Percentiles rank a stretch among this genome's conserved stretches.
Conservation (phyloP, 1,140 invertebrate species). For the Drosophila watanabei region DNA sequence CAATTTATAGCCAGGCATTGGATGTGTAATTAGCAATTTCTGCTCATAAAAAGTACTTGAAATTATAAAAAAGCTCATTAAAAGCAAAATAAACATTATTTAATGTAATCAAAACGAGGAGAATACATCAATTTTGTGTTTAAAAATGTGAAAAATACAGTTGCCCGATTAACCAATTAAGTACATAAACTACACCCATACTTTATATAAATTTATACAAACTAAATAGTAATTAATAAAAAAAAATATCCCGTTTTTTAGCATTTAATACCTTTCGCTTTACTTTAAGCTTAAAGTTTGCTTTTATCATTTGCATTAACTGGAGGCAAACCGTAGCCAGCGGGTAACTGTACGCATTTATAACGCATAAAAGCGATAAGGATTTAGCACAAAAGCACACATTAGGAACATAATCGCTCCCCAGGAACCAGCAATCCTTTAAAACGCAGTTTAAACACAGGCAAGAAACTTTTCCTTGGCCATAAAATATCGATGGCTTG, state of each 20-base stretch:
- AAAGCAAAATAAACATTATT: background rate
- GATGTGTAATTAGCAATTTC: background rate
- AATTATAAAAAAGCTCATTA: background rate
- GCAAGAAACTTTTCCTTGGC: background rate
- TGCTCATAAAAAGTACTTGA: background rate
- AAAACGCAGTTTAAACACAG: background rate
- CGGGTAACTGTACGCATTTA: background rate
- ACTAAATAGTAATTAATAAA: background rate
- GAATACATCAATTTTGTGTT: background rate
- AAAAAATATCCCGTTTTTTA: background rate
- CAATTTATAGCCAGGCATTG: background rate
- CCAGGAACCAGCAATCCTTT: too few relatives aligned
- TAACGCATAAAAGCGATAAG: background rate
- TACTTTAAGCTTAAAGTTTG: background rate
- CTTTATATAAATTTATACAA: background rate
- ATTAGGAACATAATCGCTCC: background rate
- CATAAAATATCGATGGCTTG: conserved; percentile 1
- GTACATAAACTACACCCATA: background rate
- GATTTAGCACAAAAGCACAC: background rate
- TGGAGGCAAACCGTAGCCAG: background rate
- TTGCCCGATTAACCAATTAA: background rate
- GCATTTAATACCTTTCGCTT: too few relatives aligned
- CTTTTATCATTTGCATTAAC: background rate
- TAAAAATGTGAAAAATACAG: background rate
- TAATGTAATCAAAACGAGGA: background rate